phyloP scores from a whole-genome alignment of 2,113 vertebrate species.

The Mustela nigripes region DNA sequence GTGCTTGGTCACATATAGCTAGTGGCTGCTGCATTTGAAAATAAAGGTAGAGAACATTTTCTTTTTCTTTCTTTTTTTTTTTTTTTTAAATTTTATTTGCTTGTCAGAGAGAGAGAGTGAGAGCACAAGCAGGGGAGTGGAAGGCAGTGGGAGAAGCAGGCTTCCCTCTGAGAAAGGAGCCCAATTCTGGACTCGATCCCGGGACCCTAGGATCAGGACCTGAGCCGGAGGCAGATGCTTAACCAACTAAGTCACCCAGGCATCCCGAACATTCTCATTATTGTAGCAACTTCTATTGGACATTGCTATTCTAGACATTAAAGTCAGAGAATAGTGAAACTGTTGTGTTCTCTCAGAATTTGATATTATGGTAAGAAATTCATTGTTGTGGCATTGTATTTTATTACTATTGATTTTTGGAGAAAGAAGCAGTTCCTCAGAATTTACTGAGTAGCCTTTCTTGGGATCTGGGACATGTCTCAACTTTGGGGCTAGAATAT shows the following conservation, averaged over 20 bases:
- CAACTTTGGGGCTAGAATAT: not conserved
- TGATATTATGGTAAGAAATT: conserved; percentile 45
- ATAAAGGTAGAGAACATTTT: not conserved
- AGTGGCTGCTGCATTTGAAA: not conserved
- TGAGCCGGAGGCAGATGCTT: no score
- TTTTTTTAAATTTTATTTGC: no score
- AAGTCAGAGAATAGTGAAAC: not conserved
- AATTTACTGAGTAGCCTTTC: not conserved
- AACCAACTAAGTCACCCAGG: no score
- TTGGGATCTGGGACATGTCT: not conserved
- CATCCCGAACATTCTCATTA: not conserved
- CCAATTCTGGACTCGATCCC: accelerated
- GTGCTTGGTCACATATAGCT: not conserved
- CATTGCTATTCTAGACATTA: not conserved
- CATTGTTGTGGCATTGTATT: not conserved
- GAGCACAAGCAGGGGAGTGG: no score
- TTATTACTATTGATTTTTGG: conserved; percentile 6
- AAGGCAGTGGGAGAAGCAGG: no score
- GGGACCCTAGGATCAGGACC: no score
- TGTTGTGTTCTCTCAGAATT: conserved; percentile 1
- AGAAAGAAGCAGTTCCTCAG: conserved; percentile 9
- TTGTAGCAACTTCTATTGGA: not conserved
- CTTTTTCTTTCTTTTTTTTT: no score
- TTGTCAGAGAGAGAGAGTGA: no score
- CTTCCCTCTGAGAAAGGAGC: no score